Percentiles rank a stretch among this genome's conserved stretches.
These are phyloP conservation scores for Eupithecia insigniata DNA, from an alignment of 2,888 invertebrate species.

Conservation along the genomic window DNA sequence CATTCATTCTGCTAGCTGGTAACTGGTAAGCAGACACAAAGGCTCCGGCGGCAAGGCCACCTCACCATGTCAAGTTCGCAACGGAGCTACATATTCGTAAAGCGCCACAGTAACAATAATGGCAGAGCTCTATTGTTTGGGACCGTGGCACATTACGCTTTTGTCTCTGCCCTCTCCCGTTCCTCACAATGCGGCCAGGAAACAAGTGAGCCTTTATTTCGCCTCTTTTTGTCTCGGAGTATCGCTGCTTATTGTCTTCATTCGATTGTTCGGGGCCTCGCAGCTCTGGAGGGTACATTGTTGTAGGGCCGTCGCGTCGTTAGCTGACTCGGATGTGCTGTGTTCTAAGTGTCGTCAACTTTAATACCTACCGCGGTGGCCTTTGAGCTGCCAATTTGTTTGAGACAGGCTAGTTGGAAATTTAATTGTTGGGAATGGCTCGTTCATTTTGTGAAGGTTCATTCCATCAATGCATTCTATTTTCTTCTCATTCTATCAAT, in stretches of 20 bases:
- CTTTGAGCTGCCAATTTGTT: conserved; percentile 49
- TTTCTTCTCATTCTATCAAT: neutral
- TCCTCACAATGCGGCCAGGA: conserved; percentile 85
- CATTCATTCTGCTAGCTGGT: neutral
- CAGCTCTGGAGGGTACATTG: conserved; percentile 82
- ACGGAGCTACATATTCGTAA: conserved; percentile 78
- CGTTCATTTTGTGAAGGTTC: neutral
- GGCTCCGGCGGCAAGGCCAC: conserved; percentile 54
- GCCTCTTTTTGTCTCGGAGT: conserved; percentile 86
- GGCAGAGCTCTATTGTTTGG: conserved; percentile 82
- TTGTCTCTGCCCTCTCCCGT: conserved; percentile 84
- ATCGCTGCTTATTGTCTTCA: conserved; percentile 86
- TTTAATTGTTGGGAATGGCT: conserved; percentile 4
- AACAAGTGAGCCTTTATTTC: conserved; percentile 86
- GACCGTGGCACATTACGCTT: conserved; percentile 85
- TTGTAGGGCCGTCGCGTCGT: conserved; percentile 83
- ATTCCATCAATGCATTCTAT: neutral
- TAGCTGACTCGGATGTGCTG: conserved; percentile 82
- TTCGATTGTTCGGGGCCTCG: conserved; percentile 83
- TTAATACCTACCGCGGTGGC: conserved; percentile 61
- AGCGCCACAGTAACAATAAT: conserved; percentile 84
- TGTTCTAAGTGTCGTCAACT: conserved; percentile 79
- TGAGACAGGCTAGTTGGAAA: conserved; percentile 5
- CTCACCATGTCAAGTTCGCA: conserved; percentile 80
- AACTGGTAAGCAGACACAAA: conserved; percentile 27